Conservation (phyloP, 2,113 vertebrate genomes). For the Lycaon pictus region DNA sequence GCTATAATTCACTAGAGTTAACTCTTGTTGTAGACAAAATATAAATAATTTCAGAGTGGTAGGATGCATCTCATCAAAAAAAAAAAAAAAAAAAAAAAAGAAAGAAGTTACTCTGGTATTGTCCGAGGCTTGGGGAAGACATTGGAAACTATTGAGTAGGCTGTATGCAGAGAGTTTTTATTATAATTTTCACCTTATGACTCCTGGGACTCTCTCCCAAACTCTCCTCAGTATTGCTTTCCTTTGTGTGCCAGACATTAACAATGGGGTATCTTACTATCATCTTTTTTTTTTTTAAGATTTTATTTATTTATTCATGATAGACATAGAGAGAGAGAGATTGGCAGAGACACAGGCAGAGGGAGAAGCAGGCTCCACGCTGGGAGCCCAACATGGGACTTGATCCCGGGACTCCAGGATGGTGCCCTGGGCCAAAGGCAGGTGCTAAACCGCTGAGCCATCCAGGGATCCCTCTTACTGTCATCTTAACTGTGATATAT, state of each 20-base stretch:
- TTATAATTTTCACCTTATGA: background rate
- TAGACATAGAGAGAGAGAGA: too few species aligned
- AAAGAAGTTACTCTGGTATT: background rate
- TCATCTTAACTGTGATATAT: background rate
- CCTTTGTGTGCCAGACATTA: background rate
- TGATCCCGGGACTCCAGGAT: too few species aligned
- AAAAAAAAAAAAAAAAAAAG: background rate
- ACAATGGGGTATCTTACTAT: background rate
- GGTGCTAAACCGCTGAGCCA: too few species aligned
- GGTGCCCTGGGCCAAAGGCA: too few species aligned
- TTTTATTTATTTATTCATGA: too few species aligned
- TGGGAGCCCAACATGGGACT: too few species aligned
- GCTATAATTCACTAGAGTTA: background rate
- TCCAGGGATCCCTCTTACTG: background rate
- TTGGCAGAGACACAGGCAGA: too few species aligned
- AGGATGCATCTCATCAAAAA: background rate
- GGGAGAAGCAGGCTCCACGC: too few species aligned
- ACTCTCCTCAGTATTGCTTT: background rate
- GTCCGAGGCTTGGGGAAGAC: background rate
- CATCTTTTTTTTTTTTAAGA: background rate
- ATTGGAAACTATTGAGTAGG: background rate
- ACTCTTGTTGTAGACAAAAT: conserved; percentile 7
- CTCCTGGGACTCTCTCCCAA: background rate
- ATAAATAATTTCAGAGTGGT: background rate
- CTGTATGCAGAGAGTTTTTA: background rate